phyloP scores from a whole-genome alignment of 2,797 vertebrate genomes.

The Chloroceryle amazona region DNA sequence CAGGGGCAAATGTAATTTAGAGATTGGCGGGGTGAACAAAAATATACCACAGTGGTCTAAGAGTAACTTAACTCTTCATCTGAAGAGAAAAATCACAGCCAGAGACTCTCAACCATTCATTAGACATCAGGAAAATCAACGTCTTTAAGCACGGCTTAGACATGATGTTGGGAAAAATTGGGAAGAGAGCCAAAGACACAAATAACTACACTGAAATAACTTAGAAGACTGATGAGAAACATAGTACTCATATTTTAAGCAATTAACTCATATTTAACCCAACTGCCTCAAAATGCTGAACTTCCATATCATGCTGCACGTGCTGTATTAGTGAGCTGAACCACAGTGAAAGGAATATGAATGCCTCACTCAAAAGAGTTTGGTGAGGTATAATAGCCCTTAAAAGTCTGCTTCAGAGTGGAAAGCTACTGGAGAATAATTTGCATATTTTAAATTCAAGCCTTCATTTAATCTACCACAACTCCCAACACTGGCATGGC shows the following conservation, averaged over 20 bases:
- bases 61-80: background rate
- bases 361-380: background rate
- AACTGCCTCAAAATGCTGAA: background rate
- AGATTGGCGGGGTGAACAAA: background rate
- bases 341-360: background rate
- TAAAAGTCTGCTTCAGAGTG: background rate
- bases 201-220: background rate
- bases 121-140: background rate
- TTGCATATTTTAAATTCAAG: background rate
- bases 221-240: background rate
- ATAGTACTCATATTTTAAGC: background rate
- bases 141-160: background rate
- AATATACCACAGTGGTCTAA: background rate
- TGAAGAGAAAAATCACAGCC: background rate
- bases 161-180: slow-evolving; percentile 1
- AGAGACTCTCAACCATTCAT: background rate
- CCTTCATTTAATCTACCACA: background rate
- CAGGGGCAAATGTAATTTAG: background rate
- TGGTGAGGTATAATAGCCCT: background rate
- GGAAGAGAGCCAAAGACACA: background rate
- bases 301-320: background rate
- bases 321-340: background rate
- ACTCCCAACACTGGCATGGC: accelerated
- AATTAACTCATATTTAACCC: slow-evolving; percentile 10
- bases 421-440: background rate